Evolutionary conservation across 2,797 vertebrate species (phyloP).

Genomic region (Poeciliopsis gracilis): DNA sequence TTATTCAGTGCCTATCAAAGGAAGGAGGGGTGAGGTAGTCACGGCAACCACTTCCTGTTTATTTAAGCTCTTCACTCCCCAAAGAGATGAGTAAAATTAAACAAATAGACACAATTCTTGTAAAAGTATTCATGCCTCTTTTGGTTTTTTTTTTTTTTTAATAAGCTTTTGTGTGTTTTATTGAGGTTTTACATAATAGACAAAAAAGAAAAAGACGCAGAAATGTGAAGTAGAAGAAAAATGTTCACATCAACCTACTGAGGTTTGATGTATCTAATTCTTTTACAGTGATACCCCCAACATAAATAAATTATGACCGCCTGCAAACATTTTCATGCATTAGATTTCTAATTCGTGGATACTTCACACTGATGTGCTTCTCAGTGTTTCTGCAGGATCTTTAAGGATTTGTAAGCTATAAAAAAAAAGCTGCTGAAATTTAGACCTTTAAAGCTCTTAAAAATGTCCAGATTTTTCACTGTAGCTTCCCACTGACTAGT

Average conservation of each 20-base stretch:
- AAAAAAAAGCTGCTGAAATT: not conserved
- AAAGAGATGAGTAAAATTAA: slow-evolving; percentile 22
- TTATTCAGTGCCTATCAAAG: slow-evolving; percentile 74
- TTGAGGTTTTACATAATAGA: not conserved
- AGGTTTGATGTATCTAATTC: not conserved
- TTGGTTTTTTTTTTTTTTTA: not conserved
- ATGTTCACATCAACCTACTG: no score
- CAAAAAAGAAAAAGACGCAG: not conserved
- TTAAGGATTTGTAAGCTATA: not conserved
- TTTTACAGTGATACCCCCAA: not conserved
- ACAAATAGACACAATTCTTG: not conserved
- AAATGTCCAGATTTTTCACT: not conserved
- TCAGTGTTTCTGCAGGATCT: not conserved
- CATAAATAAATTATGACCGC: not conserved
- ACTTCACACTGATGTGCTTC: not conserved
- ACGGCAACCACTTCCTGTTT: slow-evolving; percentile 47
- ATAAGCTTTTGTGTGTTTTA: not conserved
- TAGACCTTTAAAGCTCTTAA: not conserved
- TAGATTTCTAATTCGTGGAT: not conserved
- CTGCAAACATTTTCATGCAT: not conserved
- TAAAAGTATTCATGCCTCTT: not conserved
- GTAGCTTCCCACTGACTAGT: not conserved
- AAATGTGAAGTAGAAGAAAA: not conserved
- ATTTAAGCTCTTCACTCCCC: slow-evolving; percentile 35
- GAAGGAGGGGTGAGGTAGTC: slow-evolving; percentile 41